Conservation (phyloP, 1,140 invertebrate species). For the Saxidomus purpurata region DNA sequence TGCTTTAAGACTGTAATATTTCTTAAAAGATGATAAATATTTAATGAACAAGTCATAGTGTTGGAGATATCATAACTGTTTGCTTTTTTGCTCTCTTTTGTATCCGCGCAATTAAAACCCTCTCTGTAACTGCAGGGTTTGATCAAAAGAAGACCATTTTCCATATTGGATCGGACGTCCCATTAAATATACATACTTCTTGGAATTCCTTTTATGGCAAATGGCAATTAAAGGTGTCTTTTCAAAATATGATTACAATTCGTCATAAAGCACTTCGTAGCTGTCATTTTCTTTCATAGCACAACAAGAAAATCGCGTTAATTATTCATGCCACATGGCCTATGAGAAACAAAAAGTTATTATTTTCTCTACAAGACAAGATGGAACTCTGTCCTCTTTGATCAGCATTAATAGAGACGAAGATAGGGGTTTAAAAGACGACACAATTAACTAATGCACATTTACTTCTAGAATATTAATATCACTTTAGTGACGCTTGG, state of each 20-base stretch:
- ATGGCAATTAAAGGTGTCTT: slow-evolving; percentile 55
- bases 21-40: slow-evolving; percentile 10
- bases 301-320: slow-evolving; percentile 13
- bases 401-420: slow-evolving; percentile 61
- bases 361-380: slow-evolving; percentile 50
- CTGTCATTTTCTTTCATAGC: slow-evolving; percentile 55
- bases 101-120: slow-evolving; percentile 1
- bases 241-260: slow-evolving; percentile 60
- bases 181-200: slow-evolving; percentile 63
- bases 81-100: background rate
- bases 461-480: slow-evolving; percentile 80
- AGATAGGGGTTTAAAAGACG: slow-evolving; percentile 67
- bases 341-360: slow-evolving; percentile 30
- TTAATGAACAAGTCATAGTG: slow-evolving; percentile 1
- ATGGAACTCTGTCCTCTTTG: slow-evolving; percentile 38
- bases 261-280: slow-evolving; percentile 56
- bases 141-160: slow-evolving; percentile 38
- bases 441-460: slow-evolving; percentile 80
- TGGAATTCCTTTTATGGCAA: slow-evolving; percentile 33
- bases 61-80: background rate
- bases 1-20: slow-evolving; percentile 18
- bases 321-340: slow-evolving; percentile 57
- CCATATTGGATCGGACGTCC: slow-evolving; percentile 35
- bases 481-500: slow-evolving; percentile 73
- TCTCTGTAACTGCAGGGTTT: background rate